A percentile compares a stretch with the other conserved stretches of the same genome.
These are phyloP conservation scores for Phainopepla nitens DNA, from an alignment of 2,113 vertebrate species.

Conservation along the genomic window DNA sequence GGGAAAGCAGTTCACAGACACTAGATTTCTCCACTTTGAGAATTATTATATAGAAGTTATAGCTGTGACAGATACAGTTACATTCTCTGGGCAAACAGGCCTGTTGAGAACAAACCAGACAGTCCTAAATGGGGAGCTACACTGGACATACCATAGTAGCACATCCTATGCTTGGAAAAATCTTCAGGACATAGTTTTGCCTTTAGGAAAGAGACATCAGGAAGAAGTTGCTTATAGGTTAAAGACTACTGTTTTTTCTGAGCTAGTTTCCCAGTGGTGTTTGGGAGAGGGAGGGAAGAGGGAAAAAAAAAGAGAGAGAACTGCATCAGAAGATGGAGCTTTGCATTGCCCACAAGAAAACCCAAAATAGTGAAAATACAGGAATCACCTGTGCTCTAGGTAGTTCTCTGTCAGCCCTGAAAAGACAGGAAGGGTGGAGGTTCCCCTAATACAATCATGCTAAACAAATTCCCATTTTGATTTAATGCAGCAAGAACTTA, in stretches of 20 bases:
- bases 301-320: neutral
- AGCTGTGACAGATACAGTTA: neutral
- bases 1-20: neutral
- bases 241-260: neutral
- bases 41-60: neutral
- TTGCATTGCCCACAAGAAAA: neutral
- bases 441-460: neutral
- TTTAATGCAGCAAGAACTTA: neutral
- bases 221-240: neutral
- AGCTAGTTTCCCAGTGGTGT: neutral
- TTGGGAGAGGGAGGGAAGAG: neutral
- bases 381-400: neutral
- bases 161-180: neutral
- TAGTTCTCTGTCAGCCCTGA: neutral
- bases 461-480: neutral
- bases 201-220: neutral
- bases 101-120: neutral
- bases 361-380: accelerated
- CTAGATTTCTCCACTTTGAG: neutral
- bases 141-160: neutral
- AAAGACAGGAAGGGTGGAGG: neutral
- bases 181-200: neutral
- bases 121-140: neutral
- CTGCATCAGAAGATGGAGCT: neutral
- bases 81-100: neutral